Conservation (phyloP, 1,140 invertebrate species). For the Elymnias hypermnestra region DNA sequence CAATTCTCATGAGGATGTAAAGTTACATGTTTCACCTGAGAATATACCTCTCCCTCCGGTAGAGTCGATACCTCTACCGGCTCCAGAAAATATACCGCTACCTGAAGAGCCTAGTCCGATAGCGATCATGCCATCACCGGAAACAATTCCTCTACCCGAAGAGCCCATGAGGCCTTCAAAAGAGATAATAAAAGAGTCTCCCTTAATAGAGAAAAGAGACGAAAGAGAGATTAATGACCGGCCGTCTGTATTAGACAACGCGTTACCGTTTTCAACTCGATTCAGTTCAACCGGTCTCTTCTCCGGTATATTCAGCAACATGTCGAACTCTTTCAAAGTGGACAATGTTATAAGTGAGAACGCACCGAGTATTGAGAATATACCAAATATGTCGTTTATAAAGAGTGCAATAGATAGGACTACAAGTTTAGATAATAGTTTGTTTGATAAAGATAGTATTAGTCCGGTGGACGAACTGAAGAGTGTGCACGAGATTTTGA, state of each 20-base stretch:
- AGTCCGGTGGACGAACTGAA: constrained; percentile 63
- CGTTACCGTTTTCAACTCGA: constrained; percentile 50
- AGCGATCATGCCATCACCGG: constrained; percentile 39
- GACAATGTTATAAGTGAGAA: constrained; percentile 52
- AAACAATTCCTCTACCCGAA: constrained; percentile 56
- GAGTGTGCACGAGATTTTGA: constrained; percentile 70
- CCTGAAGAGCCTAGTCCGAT: constrained; percentile 53
- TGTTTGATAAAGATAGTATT: constrained; percentile 60
- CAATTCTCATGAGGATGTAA: constrained; percentile 40
- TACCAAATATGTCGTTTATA: constrained; percentile 71
- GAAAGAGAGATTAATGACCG: constrained; percentile 33
- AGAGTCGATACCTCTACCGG: constrained; percentile 52
- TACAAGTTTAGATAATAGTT: constrained; percentile 66
- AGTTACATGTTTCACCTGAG: constrained; percentile 49
- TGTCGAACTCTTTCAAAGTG: constrained; percentile 48
- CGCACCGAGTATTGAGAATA: no score
- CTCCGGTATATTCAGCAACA: constrained; percentile 65
- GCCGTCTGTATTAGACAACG: constrained; percentile 40
- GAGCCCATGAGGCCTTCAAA: constrained; percentile 43
- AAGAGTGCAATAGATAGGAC: constrained; percentile 74
- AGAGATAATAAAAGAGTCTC: constrained; percentile 4
- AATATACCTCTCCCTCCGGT: constrained; percentile 63
- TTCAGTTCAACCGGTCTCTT: constrained; percentile 64
- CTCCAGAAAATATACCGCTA: constrained; percentile 57
- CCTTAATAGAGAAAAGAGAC: constrained; percentile 19